A percentile compares a stretch with the other conserved stretches of the same genome.
Evolutionary conservation across 2,113 vertebrate genomes (phyloP).

Genomic region (Rhinopomastus cyanomelas): DNA sequence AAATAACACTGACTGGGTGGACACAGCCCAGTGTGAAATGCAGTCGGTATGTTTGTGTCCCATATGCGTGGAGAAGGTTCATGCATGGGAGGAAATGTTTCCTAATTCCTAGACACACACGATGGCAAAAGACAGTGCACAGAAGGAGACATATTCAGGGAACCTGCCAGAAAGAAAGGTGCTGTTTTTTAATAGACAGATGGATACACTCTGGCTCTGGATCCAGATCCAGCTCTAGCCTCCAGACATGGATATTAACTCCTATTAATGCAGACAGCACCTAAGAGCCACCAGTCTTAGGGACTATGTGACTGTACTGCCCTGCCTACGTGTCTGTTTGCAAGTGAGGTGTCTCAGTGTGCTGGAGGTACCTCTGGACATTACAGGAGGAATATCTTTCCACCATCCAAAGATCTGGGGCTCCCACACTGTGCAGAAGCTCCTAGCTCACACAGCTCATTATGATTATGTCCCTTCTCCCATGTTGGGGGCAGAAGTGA

Average conservation of each 20-base stretch:
- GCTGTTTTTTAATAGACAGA: not conserved
- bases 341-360: fast-evolving
- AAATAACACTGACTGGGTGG: not conserved
- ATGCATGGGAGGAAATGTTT: not conserved
- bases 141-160: not conserved
- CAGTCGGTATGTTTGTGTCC: not conserved
- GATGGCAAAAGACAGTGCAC: not conserved
- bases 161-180: not conserved
- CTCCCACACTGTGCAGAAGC: not conserved
- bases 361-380: not conserved
- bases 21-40: not conserved
- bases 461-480: not conserved
- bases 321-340: fast-evolving
- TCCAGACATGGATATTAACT: not conserved
- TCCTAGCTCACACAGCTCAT: not conserved
- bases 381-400: not conserved
- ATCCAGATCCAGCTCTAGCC: not conserved
- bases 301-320: no score
- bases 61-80: not conserved
- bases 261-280: not conserved
- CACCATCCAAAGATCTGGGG: not conserved
- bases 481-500: fast-evolving
- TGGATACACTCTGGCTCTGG: not conserved
- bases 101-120: not conserved
- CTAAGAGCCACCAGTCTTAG: not conserved